phyloP scores from a whole-genome alignment of 2,113 vertebrate species.

The Entosphenus tridentatus region DNA sequence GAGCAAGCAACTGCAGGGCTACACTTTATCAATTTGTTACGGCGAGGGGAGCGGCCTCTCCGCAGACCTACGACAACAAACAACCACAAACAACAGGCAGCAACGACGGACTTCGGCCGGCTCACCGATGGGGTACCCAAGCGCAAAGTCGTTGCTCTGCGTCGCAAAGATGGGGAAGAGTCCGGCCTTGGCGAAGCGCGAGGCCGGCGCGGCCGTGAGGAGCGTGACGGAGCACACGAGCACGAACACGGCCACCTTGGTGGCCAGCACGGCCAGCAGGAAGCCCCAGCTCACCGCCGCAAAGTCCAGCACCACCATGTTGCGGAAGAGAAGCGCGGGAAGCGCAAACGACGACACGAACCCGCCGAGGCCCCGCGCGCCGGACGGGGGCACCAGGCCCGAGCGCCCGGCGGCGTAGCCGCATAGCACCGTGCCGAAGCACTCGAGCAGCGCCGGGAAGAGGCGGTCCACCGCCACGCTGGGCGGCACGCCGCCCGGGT shows the following conservation, averaged over 20 bases:
- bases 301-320: slow-evolving; percentile 88
- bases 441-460: slow-evolving; percentile 72
- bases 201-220: slow-evolving; percentile 47
- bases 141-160: slow-evolving; percentile 93
- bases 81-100: too few relatives aligned
- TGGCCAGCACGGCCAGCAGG: slow-evolving; percentile 63
- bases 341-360: slow-evolving; percentile 92
- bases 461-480: slow-evolving; percentile 74
- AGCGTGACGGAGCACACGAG: slow-evolving; percentile 57
- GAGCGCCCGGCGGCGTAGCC: slow-evolving; percentile 70
- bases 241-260: slow-evolving; percentile 66
- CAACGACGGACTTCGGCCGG: too few relatives aligned
- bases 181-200: slow-evolving; percentile 66
- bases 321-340: slow-evolving; percentile 79
- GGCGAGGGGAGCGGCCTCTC: too few relatives aligned
- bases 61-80: too few relatives aligned
- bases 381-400: slow-evolving; percentile 57
- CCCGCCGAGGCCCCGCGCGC: slow-evolving; percentile 74
- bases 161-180: slow-evolving; percentile 95
- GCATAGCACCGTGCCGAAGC: slow-evolving; percentile 86
- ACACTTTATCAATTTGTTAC: too few relatives aligned
- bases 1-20: too few relatives aligned
- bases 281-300: slow-evolving; percentile 77
- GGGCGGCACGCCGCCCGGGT: slow-evolving; percentile 13
- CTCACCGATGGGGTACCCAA: slow-evolving; percentile 85